Conservation (phyloP, 2,888 invertebrate genomes). For the Proisotoma minuta region DNA sequence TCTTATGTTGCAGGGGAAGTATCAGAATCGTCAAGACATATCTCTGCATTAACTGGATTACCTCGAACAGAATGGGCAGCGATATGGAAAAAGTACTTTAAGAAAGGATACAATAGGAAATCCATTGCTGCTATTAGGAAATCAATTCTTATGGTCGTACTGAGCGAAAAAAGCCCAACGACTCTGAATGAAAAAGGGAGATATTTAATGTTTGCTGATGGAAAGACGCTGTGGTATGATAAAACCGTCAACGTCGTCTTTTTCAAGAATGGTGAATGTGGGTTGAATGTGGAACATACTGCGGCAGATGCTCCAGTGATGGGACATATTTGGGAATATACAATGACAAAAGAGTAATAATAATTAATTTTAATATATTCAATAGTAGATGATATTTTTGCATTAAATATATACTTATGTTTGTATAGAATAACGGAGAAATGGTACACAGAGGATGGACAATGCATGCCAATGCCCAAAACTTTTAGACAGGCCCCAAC, state of each 20-base stretch:
- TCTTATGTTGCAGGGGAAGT: constrained; percentile 7
- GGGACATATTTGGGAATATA: constrained; percentile 53
- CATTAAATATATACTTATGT: not conserved
- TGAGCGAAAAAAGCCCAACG: constrained; percentile 48
- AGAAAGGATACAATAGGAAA: constrained; percentile 51
- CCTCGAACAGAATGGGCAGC: constrained; percentile 53
- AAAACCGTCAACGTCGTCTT: constrained; percentile 52
- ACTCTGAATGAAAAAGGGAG: constrained; percentile 48
- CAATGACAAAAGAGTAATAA: constrained; percentile 52
- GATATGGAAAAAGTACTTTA: constrained; percentile 50
- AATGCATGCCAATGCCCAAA: constrained; percentile 50
- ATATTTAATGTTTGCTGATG: constrained; percentile 52
- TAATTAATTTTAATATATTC: not conserved
- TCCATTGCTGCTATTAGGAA: constrained; percentile 52
- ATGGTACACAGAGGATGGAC: constrained; percentile 50
- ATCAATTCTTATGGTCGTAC: constrained; percentile 52
- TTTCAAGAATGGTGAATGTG: constrained; percentile 53
- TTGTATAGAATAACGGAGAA: constrained; percentile 49
- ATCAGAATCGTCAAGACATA: constrained; percentile 49
- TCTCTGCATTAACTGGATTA: constrained; percentile 52
- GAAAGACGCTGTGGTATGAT: constrained; percentile 54
- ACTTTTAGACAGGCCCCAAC: constrained; percentile 49
- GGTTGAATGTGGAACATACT: constrained; percentile 54
- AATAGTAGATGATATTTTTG: not conserved
- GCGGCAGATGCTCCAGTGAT: constrained; percentile 54